Base-by-base conservation (phyloP, 92 coral and sea anemone species). In the Muricea muricata region DNA sequence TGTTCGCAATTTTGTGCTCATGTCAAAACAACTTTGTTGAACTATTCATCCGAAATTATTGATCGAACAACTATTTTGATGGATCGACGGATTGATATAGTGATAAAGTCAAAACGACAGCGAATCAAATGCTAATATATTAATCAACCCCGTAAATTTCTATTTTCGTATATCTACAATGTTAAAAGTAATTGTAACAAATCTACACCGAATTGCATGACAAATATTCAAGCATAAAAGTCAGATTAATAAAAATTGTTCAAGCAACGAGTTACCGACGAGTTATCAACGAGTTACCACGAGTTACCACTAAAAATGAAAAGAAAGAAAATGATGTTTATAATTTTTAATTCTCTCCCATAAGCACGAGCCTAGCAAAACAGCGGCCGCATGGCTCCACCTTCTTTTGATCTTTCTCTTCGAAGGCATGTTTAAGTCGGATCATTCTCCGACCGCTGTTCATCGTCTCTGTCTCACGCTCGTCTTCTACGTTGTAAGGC, bases 271-370 rank as follows among this genome's bases (percentile, higher is more conserved):
- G 72, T 65, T 23, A 65, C 72, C 72, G 7, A 65, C 72, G 35
- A 65, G 72, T 65, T 23, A 65, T 37, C 72, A 69, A 69, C 75
- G 75, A 69, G 75, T 69, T 69, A 69, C 75, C 75, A 35, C 52
- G n/a, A n/a, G n/a, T n/a, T n/a, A n/a, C n/a, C n/a, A n/a, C 23
- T 32, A 69, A 69, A 69, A 69, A 21, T 30, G 18, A 69, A 30
- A 69, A 34, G 10, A 34, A 69, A 32, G 0, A 69, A 32, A 0
- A 40, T 29, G 7, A 3, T 69, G 32, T 69, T 69, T 24, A 12
- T n/a, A 69, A 20, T n/a, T 40, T 21, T 69, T 34, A 67, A n/a
- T 30, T 67, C 74, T 24, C 35, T 5, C 74, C n/a, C n/a, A n/a
- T n/a, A n/a, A n/a, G n/a, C n/a, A n/a, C n/a, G n/a, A n/a, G n/a